phyloP scores from a whole-genome alignment of 2,113 vertebrate species.

The Hystrix cristata region DNA sequence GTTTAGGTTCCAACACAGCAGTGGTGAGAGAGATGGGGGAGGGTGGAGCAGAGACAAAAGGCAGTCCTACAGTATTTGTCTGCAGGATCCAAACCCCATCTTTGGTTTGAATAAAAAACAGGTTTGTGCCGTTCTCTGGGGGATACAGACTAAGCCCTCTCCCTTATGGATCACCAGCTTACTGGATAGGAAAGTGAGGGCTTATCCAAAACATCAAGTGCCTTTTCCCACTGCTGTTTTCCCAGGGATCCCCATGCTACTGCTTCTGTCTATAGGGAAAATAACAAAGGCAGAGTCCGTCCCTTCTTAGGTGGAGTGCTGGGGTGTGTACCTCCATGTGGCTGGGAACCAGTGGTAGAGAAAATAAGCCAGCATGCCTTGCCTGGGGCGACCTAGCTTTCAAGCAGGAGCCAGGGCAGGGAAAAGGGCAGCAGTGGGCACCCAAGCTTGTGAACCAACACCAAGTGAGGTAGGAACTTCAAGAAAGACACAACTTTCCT shows the following conservation, averaged over 20 bases:
- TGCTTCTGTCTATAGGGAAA: neutral
- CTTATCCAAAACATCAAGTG: neutral
- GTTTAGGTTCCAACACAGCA: neutral
- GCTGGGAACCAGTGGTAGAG: neutral
- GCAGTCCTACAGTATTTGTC: neutral
- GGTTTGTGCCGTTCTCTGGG: neutral
- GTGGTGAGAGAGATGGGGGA: neutral
- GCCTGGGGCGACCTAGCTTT: neutral
- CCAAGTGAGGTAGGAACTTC: neutral
- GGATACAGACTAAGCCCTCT: neutral
- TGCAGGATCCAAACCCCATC: neutral
- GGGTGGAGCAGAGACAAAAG: neutral
- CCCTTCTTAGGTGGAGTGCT: neutral
- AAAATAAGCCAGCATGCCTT: neutral
- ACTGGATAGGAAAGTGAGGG: neutral
- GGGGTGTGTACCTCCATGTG: rapidly evolving
- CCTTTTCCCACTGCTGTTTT: neutral
- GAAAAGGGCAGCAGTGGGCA: neutral
- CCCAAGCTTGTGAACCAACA: neutral
- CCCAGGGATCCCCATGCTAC: neutral
- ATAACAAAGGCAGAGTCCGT: neutral
- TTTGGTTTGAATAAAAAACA: neutral
- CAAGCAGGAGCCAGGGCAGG: rapidly evolving
- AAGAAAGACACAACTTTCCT: neutral
- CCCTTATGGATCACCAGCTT: neutral